phyloP scores from a whole-genome alignment of 2,888 invertebrate species.

The Torymus aiolomorphi region DNA sequence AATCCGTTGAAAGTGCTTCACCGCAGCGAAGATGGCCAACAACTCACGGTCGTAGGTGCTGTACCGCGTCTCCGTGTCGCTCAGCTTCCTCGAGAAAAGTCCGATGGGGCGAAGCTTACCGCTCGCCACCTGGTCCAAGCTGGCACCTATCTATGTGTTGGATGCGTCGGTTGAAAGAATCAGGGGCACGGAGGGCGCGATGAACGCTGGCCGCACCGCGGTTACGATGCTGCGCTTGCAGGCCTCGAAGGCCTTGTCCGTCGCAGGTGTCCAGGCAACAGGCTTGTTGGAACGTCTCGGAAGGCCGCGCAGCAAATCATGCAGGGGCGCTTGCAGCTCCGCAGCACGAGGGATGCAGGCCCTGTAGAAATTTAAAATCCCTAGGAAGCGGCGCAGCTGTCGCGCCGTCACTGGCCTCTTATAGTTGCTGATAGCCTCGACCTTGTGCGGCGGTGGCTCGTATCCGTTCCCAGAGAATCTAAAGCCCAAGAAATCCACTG shows the following conservation, averaged over 20 bases:
- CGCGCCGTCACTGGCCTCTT: conserved; percentile 52
- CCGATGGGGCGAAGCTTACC: no score
- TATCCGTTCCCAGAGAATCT: conserved; percentile 6
- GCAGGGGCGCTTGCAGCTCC: no score
- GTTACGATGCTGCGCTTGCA: no score
- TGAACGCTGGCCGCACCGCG: conserved; percentile 10
- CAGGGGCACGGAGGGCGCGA: conserved; percentile 24
- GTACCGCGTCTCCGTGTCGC: not conserved
- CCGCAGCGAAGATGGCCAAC: conserved; percentile 22
- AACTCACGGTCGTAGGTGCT: conserved; percentile 51
- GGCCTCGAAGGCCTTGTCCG: conserved; percentile 45
- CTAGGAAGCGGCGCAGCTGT: conserved; percentile 54
- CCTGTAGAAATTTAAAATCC: no score
- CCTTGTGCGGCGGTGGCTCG: conserved; percentile 12
- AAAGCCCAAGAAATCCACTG: conserved; percentile 32
- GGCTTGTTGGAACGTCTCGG: no score
- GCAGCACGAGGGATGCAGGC: no score
- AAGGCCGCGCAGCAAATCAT: conserved; percentile 34
- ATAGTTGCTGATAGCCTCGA: conserved; percentile 22
- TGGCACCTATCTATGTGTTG: conserved; percentile 29
- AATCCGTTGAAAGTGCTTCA: conserved; percentile 47
- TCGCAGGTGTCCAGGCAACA: conserved; percentile 33
- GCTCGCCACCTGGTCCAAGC: not conserved
- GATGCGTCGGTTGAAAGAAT: conserved; percentile 39
- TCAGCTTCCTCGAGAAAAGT: not conserved